Evolutionary conservation across 2,888 invertebrate genomes (phyloP).

Genomic region (Polydesmus complanatus): DNA sequence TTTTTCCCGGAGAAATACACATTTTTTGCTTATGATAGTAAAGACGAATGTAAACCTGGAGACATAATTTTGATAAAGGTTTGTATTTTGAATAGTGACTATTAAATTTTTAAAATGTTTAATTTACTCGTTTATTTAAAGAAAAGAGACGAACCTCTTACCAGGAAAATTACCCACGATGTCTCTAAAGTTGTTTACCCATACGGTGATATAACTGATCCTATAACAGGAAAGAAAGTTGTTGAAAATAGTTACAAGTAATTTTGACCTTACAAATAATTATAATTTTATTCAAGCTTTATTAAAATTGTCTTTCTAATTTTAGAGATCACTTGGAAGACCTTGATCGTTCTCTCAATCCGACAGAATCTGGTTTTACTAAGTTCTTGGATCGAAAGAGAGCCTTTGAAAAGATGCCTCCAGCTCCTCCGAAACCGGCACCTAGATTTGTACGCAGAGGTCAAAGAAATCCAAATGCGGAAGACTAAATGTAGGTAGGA

Average conservation of each 20-base stretch:
- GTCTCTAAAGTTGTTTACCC: conserved; percentile 66
- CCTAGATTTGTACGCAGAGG: neutral
- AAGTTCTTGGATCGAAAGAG: neutral
- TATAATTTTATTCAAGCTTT: neutral
- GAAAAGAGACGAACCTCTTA: conserved; percentile 53
- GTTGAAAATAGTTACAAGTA: conserved; percentile 52
- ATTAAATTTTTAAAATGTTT: neutral
- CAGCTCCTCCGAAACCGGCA: neutral
- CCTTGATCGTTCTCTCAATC: conserved; percentile 53
- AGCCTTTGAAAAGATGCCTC: neutral
- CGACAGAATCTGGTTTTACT: conserved; percentile 29
- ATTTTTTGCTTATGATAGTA: conserved; percentile 62
- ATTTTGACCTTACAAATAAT: conserved; percentile 11
- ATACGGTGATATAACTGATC: conserved; percentile 72
- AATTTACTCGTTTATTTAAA: neutral
- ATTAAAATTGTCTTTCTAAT: conserved; percentile 6
- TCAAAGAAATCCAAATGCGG: neutral
- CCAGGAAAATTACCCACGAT: conserved; percentile 61
- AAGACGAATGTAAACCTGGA: conserved; percentile 60
- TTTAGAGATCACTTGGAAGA: conserved; percentile 54
- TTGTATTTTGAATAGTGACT: conserved; percentile 1
- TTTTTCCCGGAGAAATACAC: conserved; percentile 60
- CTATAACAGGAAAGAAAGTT: conserved; percentile 64
- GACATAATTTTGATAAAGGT: conserved; percentile 62
- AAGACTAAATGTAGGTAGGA: too few relatives aligned